Percentiles rank a stretch among this genome's conserved stretches.
Conservation (phyloP, 2,797 vertebrate species). For the Cynopterus sphinx region DNA sequence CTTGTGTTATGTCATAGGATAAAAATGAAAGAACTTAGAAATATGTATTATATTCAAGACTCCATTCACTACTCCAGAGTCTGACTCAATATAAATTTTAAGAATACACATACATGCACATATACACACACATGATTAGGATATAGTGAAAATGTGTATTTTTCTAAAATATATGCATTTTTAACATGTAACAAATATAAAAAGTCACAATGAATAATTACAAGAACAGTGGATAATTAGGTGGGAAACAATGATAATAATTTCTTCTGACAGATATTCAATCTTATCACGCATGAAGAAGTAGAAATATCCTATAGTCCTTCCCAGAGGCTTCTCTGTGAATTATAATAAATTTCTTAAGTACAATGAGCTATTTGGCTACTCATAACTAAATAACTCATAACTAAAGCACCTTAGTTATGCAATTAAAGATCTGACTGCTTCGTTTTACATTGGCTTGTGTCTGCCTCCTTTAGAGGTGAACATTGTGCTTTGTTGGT, state of each 20-base stretch:
- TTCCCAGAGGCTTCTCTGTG: background rate
- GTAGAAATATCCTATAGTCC: background rate
- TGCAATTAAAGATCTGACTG: background rate
- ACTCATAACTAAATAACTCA: background rate
- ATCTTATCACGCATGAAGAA: background rate
- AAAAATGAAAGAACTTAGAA: conserved; percentile 26
- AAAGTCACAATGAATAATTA: background rate
- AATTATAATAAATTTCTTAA: background rate
- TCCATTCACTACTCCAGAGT: background rate
- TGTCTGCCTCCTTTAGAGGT: background rate
- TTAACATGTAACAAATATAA: background rate
- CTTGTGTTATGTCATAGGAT: background rate
- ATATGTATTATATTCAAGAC: background rate
- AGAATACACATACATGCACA: background rate
- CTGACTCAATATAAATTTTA: background rate
- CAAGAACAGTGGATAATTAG: background rate
- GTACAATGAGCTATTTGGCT: background rate
- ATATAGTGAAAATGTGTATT: background rate
- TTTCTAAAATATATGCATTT: background rate
- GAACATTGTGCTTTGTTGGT: background rate
- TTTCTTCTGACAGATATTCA: background rate
- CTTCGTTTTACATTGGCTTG: background rate
- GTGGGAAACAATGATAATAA: background rate
- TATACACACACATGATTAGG: background rate
- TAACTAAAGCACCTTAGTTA: background rate